Conservation (phyloP, 1,140 invertebrate genomes). For the Drosophila ficusphila region DNA sequence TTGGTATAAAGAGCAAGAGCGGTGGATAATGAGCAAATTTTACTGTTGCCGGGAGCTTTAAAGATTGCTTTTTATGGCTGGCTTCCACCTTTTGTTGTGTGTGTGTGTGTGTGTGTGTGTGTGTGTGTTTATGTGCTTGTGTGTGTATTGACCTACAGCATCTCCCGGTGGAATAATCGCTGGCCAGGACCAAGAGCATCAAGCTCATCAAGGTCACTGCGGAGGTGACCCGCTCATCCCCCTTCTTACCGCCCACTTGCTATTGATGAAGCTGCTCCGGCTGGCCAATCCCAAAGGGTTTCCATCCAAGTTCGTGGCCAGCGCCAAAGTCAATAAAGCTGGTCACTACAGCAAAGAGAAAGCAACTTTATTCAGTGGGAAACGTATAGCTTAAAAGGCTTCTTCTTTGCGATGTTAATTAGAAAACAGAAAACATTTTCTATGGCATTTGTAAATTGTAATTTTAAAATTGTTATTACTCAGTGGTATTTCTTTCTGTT, state of each 20-base stretch:
- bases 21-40: not conserved
- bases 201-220: slow-evolving; percentile 16
- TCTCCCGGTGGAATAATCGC: slow-evolving; percentile 30
- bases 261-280: slow-evolving; percentile 12
- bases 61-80: slow-evolving; percentile 27
- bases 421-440: no score
- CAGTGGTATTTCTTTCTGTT: no score
- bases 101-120: slow-evolving; percentile 11
- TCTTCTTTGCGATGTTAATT: no score
- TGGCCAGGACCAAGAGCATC: slow-evolving; percentile 12
- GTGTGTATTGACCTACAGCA: slow-evolving; percentile 15
- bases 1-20: not conserved
- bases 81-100: slow-evolving; percentile 3
- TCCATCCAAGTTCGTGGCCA: slow-evolving; percentile 30
- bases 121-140: no score
- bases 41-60: slow-evolving; percentile 9
- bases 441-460: no score
- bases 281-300: slow-evolving; percentile 19
- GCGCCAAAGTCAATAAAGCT: slow-evolving; percentile 6
- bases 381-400: no score
- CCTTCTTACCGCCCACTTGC: not conserved
- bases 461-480: no score
- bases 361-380: no score
- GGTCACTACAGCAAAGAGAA: not conserved
- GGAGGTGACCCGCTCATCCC: slow-evolving; percentile 1